Percentiles rank a stretch among this genome's conserved stretches.
These are phyloP conservation scores for Engystomops pustulosus DNA, from an alignment of 2,113 vertebrate genomes.

Conservation along the genomic window DNA sequence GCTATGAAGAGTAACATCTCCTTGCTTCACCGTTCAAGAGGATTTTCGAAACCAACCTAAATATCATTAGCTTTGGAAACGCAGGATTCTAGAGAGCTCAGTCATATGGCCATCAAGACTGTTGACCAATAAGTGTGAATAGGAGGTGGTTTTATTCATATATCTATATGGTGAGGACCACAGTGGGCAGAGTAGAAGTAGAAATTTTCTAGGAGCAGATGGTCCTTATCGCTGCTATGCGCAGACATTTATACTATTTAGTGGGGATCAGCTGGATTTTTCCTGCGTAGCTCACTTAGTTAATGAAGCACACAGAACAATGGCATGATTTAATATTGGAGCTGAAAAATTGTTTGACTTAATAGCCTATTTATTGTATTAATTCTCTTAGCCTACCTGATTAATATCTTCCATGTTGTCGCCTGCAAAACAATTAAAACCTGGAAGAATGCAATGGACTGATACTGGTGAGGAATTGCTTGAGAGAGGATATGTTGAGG, in stretches of 20 bases:
- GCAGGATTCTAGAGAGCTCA: too few relatives aligned
- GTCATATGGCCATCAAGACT: too few relatives aligned
- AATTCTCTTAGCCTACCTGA: constrained; percentile 66
- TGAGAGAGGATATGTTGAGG: constrained; percentile 16
- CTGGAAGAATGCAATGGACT: constrained; percentile 14
- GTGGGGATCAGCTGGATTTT: constrained; percentile 70
- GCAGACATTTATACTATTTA: constrained; percentile 75
- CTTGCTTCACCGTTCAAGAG: too few relatives aligned
- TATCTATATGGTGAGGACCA: not conserved
- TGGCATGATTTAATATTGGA: constrained; percentile 72
- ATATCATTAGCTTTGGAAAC: too few relatives aligned
- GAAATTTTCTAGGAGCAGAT: constrained; percentile 53
- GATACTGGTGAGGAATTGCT: constrained; percentile 13
- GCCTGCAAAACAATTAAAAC: constrained; percentile 69
- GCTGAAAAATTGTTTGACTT: constrained; percentile 79
- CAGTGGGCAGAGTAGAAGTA: not conserved
- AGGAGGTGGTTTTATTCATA: not conserved
- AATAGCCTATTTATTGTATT: constrained; percentile 81
- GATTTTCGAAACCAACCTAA: too few relatives aligned
- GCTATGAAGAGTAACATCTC: too few relatives aligned
- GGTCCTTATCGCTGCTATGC: constrained; percentile 57
- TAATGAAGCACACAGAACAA: constrained; percentile 78
- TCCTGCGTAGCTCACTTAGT: constrained; percentile 71
- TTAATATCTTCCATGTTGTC: constrained; percentile 66
- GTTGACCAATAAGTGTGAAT: too few relatives aligned